phyloP scores from a whole-genome alignment of 2,797 vertebrate genomes.

The Melanotaenia boesemani region DNA sequence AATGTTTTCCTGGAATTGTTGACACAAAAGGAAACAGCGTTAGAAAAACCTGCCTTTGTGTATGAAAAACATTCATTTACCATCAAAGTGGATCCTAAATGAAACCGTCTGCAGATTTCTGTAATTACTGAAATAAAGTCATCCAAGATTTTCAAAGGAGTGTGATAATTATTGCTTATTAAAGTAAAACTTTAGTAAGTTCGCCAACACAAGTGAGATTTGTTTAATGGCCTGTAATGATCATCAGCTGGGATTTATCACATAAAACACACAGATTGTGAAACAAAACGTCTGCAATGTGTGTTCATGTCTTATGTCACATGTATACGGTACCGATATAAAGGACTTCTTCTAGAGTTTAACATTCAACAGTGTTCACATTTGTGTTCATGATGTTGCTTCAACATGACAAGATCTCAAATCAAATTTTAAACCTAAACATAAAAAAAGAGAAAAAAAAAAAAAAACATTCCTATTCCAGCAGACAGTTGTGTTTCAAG shows the following conservation, averaged over 20 bases:
- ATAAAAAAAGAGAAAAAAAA: too few species aligned
- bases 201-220: conserved; percentile 2
- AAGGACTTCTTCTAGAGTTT: too few species aligned
- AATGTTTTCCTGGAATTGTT: too few species aligned
- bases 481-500: not conserved
- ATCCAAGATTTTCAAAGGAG: conserved; percentile 4
- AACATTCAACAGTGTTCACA: conserved; percentile 6
- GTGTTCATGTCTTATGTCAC: too few species aligned
- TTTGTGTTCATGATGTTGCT: conserved; percentile 12
- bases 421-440: too few species aligned
- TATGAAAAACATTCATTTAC: conserved; percentile 1
- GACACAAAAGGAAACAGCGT: too few species aligned
- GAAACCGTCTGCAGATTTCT: conserved; percentile 30
- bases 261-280: not conserved
- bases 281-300: too few species aligned
- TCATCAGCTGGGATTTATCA: conserved; percentile 15
- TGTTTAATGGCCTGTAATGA: conserved; percentile 2
- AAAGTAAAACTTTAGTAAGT: conserved; percentile 10
- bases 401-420: not conserved
- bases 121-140: conserved; percentile 23
- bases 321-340: too few species aligned
- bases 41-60: too few species aligned
- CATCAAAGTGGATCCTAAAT: conserved; percentile 31
- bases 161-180: conserved; percentile 20
- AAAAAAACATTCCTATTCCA: not conserved